Evolutionary conservation across 2,888 invertebrate species (phyloP).

Genomic region (Linnaemya tessellans): DNA sequence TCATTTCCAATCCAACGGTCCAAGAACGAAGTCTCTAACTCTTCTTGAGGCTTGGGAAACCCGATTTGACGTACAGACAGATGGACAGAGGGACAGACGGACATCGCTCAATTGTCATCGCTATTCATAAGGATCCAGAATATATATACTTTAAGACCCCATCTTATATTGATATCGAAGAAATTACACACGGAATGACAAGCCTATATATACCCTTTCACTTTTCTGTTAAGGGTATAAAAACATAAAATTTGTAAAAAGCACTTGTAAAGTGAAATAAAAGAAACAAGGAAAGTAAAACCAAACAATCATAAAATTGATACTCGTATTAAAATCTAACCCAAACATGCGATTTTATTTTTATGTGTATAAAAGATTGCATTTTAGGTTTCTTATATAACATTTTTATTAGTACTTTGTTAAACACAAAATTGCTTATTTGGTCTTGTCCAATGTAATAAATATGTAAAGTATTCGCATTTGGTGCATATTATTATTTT

Average conservation of each 20-base stretch:
- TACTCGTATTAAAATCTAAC: slow-evolving; percentile 13
- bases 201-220: too few relatives aligned
- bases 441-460: slow-evolving; percentile 8
- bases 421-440: slow-evolving; percentile 32
- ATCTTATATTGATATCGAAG: too few relatives aligned
- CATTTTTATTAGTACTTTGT: slow-evolving; percentile 24
- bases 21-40: too few relatives aligned
- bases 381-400: slow-evolving; percentile 16
- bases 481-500: slow-evolving; percentile 1
- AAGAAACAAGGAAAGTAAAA: not conserved
- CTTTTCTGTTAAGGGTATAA: too few relatives aligned
- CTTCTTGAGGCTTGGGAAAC: too few relatives aligned
- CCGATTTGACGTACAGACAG: too few relatives aligned
- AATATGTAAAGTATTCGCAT: slow-evolving; percentile 11
- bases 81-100: too few relatives aligned
- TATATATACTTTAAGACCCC: too few relatives aligned
- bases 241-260: not conserved
- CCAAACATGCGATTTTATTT: not conserved
- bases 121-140: slow-evolving; percentile 1
- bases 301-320: slow-evolving; percentile 25
- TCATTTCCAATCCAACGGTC: not conserved
- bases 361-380: not conserved
- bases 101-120: too few relatives aligned
- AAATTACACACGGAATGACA: too few relatives aligned
- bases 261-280: not conserved